Percentiles rank a stretch among this genome's conserved stretches.
These are phyloP conservation scores for Clamator glandarius DNA, from an alignment of 2,797 vertebrate species.

Conservation along the genomic window DNA sequence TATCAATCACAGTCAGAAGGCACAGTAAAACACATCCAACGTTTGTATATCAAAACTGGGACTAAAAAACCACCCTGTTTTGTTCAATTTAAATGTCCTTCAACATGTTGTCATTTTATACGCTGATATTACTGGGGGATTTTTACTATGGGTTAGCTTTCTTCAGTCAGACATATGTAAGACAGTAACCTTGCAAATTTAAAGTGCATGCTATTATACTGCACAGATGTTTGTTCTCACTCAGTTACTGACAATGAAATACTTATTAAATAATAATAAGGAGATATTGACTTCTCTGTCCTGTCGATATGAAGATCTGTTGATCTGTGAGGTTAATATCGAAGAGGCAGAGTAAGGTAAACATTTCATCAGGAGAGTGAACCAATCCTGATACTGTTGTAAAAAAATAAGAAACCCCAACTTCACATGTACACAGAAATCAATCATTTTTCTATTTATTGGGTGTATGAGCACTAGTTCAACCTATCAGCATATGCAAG, in stretches of 20 bases:
- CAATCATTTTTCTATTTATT: constrained; percentile 34
- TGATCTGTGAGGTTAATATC: constrained; percentile 68
- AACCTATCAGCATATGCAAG: neutral
- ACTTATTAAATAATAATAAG: constrained; percentile 79
- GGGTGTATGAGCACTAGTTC: neutral
- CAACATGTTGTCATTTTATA: constrained; percentile 64
- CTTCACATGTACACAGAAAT: neutral
- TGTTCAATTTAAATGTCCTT: constrained; percentile 73
- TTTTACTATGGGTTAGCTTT: constrained; percentile 47
- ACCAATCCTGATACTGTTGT: constrained; percentile 13
- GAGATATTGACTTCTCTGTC: constrained; percentile 70
- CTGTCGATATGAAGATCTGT: constrained; percentile 74
- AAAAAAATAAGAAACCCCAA: neutral
- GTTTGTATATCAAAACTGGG: constrained; percentile 73
- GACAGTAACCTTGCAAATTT: constrained; percentile 49
- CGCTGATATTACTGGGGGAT: constrained; percentile 33
- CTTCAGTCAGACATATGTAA: constrained; percentile 4
- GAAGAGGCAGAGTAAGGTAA: constrained; percentile 64
- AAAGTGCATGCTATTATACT: constrained; percentile 31
- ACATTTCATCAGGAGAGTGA: constrained; percentile 37
- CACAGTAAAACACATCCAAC: constrained; percentile 69
- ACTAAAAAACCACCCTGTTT: constrained; percentile 55
- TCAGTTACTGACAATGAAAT: constrained; percentile 69
- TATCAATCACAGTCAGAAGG: constrained; percentile 75
- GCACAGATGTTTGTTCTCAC: constrained; percentile 68